phyloP scores from a whole-genome alignment of 2,888 invertebrate genomes.

The Cryptus viduatorius region DNA sequence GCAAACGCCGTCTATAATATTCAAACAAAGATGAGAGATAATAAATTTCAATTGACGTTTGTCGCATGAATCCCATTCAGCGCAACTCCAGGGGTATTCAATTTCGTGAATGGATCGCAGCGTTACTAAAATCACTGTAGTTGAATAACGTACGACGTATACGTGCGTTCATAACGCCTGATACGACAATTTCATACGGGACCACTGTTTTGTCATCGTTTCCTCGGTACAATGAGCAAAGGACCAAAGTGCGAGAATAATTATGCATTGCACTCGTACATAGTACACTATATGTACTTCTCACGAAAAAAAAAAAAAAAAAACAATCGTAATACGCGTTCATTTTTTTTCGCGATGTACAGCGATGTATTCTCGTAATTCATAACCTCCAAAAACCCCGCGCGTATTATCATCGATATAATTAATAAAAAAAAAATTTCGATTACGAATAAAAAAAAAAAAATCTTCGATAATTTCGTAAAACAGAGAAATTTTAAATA shows the following conservation, averaged over 20 bases:
- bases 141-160: conserved; percentile 13
- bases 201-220: conserved; percentile 54
- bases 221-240: background rate
- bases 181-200: conserved; percentile 51
- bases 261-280: background rate
- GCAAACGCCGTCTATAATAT: conserved; percentile 31
- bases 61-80: conserved; percentile 49
- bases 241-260: conserved; percentile 38
- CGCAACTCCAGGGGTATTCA: conserved; percentile 50
- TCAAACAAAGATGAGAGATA: conserved; percentile 45
- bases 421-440: no score
- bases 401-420: no score
- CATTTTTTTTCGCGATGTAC: no score
- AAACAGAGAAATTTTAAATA: no score
- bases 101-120: conserved; percentile 51
- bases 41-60: conserved; percentile 63
- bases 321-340: background rate
- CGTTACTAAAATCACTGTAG: conserved; percentile 28
- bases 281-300: background rate
- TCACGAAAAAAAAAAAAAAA: background rate
- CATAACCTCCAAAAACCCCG: no score
- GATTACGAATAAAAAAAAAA: no score
- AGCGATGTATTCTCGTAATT: no score
- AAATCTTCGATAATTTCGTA: no score
- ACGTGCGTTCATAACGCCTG: conserved; percentile 18